Base-by-base conservation (phyloP, 2,888 invertebrate species). In the Pomacea canaliculata region DNA sequence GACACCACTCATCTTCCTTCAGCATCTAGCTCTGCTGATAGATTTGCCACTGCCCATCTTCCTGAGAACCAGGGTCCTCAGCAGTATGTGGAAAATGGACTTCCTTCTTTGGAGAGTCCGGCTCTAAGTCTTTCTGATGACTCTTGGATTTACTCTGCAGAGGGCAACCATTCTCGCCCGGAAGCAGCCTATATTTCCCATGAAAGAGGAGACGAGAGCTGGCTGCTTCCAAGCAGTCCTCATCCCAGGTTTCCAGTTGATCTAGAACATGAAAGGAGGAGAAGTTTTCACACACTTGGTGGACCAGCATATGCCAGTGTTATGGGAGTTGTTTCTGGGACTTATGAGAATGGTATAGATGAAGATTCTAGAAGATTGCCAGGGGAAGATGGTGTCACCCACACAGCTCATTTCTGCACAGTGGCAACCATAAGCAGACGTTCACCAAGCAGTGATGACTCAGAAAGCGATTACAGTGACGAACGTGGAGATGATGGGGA, bases 81-180 rank as follows among this genome's bases (percentile, higher is more conserved):
- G 69, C 60, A 74, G 5, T 49, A 46, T 37, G 12, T 60, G 5
- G 74, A 69, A 12, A 16, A n/a, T n/a, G n/a, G 68, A 8, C 23
- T 48, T 23, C 74, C 48, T 7, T 60, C 74, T 27, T 51, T 49
- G 46, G 27, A 19, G 49, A 69, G 62, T 49, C 63, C 74, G 13
- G 69, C 49, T 7, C 23, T 48, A 37, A 74, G 69, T 48, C n/a
- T 63, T n/a, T 74, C 74, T 12, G 74, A 74, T 48, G 69, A 74
- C 49, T 74, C 74, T 46, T 74, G 74, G 74, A 60, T 74, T 46
- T 74, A 49, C n/a, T 68, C 68, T 13, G 5, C 69, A n/a, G 60
- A 48, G 19, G 48, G 37, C 19, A 37, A 46, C 68, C 23, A 63
- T 7, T 59, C 37, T 16, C 16, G 8, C 23, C 46, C 46, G 13